Conservation (phyloP, 2,888 invertebrate genomes). For the Amphipoea oculea region DNA sequence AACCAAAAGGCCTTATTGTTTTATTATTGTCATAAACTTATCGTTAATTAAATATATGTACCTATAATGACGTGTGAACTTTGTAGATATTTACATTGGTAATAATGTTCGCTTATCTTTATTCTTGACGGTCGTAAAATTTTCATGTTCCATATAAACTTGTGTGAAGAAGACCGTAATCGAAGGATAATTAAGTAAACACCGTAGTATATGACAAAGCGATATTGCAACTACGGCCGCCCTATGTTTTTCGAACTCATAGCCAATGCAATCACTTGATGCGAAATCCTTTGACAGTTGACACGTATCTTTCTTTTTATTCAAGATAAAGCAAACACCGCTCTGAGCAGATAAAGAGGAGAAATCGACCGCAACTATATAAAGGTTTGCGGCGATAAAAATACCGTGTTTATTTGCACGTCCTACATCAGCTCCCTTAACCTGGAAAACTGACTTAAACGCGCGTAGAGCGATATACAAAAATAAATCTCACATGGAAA, state of each 20-base stretch:
- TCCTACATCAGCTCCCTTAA: slow-evolving; percentile 86
- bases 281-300: slow-evolving; percentile 78
- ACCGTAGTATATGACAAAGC: not conserved
- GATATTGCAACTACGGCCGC: not conserved
- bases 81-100: slow-evolving; percentile 66
- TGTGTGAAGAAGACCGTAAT: slow-evolving; percentile 24
- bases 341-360: slow-evolving; percentile 88
- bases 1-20: slow-evolving; percentile 59
- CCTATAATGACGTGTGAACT: slow-evolving; percentile 67
- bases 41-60: slow-evolving; percentile 53
- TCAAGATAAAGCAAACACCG: slow-evolving; percentile 89
- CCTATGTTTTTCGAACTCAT: slow-evolving; percentile 42
- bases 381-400: slow-evolving; percentile 90
- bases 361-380: slow-evolving; percentile 90
- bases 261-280: slow-evolving; percentile 75
- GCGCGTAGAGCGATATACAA: slow-evolving; percentile 67
- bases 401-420: slow-evolving; percentile 91
- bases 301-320: slow-evolving; percentile 85
- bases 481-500: slow-evolving; percentile 75
- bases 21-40: slow-evolving; percentile 63
- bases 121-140: slow-evolving; percentile 64
- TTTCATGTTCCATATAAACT: slow-evolving; percentile 53
- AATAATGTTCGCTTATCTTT: slow-evolving; percentile 66
- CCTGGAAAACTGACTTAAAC: slow-evolving; percentile 79
- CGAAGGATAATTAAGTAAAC: slow-evolving; percentile 37